Conservation (phyloP, 1,140 invertebrate genomes). For the Piezodorus guildinii region DNA sequence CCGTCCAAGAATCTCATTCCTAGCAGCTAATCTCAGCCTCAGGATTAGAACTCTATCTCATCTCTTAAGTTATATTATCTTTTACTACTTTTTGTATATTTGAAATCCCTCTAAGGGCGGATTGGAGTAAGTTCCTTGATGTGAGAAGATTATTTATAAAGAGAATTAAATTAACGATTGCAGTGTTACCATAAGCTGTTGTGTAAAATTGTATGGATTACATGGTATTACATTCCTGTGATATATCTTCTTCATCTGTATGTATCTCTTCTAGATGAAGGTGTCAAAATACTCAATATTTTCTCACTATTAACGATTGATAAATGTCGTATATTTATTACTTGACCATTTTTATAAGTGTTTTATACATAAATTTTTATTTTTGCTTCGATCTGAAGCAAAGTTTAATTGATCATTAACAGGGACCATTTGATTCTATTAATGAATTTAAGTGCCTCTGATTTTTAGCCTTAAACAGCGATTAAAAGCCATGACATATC, state of each 20-base stretch:
- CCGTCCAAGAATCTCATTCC: constrained; percentile 21
- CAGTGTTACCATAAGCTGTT: constrained; percentile 17
- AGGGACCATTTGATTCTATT: no score
- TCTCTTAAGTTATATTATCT: constrained; percentile 3
- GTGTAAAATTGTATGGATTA: neutral
- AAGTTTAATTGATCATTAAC: no score
- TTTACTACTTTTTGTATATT: constrained; percentile 10
- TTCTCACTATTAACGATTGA: neutral
- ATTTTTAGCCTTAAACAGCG: constrained; percentile 1
- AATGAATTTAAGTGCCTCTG: no score
- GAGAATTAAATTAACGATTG: constrained; percentile 8
- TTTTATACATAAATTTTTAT: no score
- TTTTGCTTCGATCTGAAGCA: no score
- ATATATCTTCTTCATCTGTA: constrained; percentile 7
- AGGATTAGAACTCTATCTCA: neutral
- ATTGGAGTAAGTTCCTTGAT: constrained; percentile 5
- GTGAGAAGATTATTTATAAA: constrained; percentile 5
- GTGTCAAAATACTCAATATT: no score
- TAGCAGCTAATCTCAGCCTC: constrained; percentile 20
- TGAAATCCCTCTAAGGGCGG: constrained; percentile 1
- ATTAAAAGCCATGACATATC: neutral
- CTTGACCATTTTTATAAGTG: no score
- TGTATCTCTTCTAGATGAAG: neutral
- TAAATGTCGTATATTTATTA: no score
- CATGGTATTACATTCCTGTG: constrained; percentile 15